Evolutionary conservation across 2,888 invertebrate species (phyloP).

Genomic region (Gryllus longicercus): DNA sequence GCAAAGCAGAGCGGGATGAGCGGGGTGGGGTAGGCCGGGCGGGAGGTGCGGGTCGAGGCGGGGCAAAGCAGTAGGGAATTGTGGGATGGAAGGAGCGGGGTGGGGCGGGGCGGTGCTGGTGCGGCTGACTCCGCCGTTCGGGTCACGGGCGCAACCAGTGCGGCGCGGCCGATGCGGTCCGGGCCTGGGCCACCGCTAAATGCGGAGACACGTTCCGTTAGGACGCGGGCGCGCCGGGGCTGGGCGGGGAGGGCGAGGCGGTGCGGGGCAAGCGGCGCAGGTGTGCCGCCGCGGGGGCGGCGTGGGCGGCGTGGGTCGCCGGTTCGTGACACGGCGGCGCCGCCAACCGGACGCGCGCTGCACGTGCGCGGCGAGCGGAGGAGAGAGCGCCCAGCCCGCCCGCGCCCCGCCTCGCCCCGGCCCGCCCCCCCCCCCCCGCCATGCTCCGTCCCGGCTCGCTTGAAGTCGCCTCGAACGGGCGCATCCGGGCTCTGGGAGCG

Average conservation of each 20-base stretch:
- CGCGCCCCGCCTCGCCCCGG: background rate
- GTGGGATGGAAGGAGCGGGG: too few relatives aligned
- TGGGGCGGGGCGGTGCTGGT: too few relatives aligned
- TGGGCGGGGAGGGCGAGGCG: background rate
- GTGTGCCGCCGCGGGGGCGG: constrained; percentile 19
- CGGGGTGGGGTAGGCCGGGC: too few relatives aligned
- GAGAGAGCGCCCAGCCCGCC: background rate
- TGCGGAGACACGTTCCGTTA: constrained; percentile 22
- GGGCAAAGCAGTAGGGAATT: too few relatives aligned
- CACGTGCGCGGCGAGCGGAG: constrained; percentile 12
- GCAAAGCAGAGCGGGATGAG: too few relatives aligned
- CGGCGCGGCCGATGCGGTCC: background rate
- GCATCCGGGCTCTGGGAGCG: too few relatives aligned
- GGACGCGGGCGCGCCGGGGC: background rate
- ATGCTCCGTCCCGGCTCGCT: background rate
- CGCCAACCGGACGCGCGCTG: background rate
- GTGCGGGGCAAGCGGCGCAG: background rate
- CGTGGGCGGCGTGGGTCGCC: constrained; percentile 12
- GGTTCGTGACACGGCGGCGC: constrained; percentile 3
- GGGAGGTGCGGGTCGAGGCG: too few relatives aligned
- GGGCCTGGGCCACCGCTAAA: background rate
- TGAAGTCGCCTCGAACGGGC: too few relatives aligned
- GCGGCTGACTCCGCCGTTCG: too few relatives aligned
- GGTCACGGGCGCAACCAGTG: background rate
- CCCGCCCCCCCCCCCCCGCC: background rate